phyloP scores from a whole-genome alignment of 1,140 invertebrate genomes.

The Cherax quadricarinatus region DNA sequence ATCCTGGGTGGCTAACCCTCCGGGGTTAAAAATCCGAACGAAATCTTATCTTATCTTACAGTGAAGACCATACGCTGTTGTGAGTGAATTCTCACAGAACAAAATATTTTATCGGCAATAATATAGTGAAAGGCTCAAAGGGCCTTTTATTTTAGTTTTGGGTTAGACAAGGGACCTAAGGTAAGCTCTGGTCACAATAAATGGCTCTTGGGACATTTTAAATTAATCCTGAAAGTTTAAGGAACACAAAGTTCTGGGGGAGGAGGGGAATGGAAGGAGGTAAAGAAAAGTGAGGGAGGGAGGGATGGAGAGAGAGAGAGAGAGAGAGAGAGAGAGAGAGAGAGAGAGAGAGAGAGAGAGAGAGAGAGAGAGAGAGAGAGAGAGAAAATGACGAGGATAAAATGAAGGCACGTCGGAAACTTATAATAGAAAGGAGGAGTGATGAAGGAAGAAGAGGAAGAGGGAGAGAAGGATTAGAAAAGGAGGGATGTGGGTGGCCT shows the following conservation, averaged over 20 bases:
- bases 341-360: not conserved
- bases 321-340: not conserved
- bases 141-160: too few relatives aligned
- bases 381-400: not conserved
- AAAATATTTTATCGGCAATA: too few relatives aligned
- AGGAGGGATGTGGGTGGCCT: too few relatives aligned
- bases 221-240: conserved; percentile 14
- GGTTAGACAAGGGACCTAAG: not conserved
- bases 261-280: not conserved
- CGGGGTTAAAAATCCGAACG: too few relatives aligned
- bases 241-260: not conserved
- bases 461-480: too few relatives aligned
- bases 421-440: not conserved
- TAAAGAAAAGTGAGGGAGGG: not conserved
- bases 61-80: too few relatives aligned
- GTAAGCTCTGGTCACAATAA: not conserved
- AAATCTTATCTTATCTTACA: too few relatives aligned
- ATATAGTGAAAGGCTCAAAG: too few relatives aligned
- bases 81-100: too few relatives aligned
- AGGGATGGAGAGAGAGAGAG: not conserved
- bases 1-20: too few relatives aligned
- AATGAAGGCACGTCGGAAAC: not conserved
- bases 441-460: too few relatives aligned
- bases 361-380: not conserved
- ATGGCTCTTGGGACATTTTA: not conserved